These are phyloP conservation scores for Harpagifer antarcticus DNA, from an alignment of 2,797 vertebrate genomes.

Conservation along the genomic window DNA sequence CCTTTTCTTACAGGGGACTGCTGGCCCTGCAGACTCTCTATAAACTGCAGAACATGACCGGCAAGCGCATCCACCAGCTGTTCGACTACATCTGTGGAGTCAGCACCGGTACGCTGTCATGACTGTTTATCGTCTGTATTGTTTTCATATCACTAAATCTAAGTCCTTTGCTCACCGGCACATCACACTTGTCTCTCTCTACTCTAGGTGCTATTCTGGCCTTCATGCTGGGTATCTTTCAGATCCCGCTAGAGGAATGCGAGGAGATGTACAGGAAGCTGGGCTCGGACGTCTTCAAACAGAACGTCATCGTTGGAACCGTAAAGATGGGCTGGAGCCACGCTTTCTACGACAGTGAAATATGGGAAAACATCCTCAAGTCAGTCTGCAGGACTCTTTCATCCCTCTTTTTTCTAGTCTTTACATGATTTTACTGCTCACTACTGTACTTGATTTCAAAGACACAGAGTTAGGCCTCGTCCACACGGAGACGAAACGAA, in stretches of 20 bases:
- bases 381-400: conserved; percentile 75
- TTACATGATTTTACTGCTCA: not conserved
- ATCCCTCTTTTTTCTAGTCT: accelerated
- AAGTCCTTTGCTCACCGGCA: not conserved
- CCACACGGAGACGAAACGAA: too few species aligned
- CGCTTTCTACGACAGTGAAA: conserved; percentile 96
- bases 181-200: not conserved
- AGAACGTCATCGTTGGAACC: conserved; percentile 96
- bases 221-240: conserved; percentile 97
- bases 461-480: too few species aligned
- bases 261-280: conserved; percentile 95
- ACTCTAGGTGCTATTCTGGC: conserved; percentile 94
- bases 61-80: conserved; percentile 93
- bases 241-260: conserved; percentile 94
- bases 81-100: conserved; percentile 99
- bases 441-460: not conserved
- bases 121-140: not conserved
- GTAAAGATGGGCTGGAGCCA: conserved; percentile 99
- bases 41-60: conserved; percentile 92
- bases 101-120: conserved; percentile 90
- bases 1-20: conserved; percentile 86
- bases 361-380: conserved; percentile 97
- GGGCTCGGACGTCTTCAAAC: conserved; percentile 96
- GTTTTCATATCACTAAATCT: not conserved
- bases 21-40: conserved; percentile 94